A percentile compares a stretch with the other conserved stretches of the same genome.
Evolutionary conservation across 1,140 invertebrate genomes (phyloP).

Genomic region (Drusus annulatus): DNA sequence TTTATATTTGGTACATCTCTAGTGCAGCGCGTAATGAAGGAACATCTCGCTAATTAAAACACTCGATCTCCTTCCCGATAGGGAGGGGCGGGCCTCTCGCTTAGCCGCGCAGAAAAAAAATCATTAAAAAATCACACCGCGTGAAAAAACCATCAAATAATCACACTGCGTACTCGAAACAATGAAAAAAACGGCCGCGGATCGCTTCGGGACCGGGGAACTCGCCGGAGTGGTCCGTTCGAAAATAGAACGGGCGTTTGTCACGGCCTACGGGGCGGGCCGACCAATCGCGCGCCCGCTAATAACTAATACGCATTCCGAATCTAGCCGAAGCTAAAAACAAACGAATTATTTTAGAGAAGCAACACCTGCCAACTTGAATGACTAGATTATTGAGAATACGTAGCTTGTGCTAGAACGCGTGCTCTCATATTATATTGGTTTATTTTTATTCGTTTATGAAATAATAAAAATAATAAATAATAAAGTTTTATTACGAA

Average conservation of each 20-base stretch:
- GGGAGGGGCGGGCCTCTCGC: neutral
- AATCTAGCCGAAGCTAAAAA: constrained; percentile 2
- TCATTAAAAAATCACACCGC: constrained; percentile 18
- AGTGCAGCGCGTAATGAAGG: neutral
- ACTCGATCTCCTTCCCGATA: neutral
- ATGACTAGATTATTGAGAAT: neutral
- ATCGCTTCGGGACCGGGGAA: neutral
- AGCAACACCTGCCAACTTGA: constrained; percentile 11
- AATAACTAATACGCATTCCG: neutral
- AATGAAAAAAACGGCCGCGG: constrained; percentile 28
- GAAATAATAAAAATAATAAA: no score
- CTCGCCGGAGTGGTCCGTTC: constrained; percentile 41
- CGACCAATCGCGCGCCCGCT: constrained; percentile 32
- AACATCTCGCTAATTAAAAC: constrained; percentile 35
- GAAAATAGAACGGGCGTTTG: constrained; percentile 45
- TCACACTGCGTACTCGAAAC: constrained; percentile 6
- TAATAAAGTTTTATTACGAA: no score
- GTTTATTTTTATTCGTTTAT: no score
- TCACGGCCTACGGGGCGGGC: constrained; percentile 34
- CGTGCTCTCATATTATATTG: no score
- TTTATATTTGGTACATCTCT: no score
- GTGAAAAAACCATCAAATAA: constrained; percentile 24
- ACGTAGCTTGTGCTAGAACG: no score
- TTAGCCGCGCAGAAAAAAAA: constrained; percentile 2
- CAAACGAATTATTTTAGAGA: neutral